Evolutionary conservation across 2,797 vertebrate genomes (phyloP).

Genomic region (Australoheros facetus): DNA sequence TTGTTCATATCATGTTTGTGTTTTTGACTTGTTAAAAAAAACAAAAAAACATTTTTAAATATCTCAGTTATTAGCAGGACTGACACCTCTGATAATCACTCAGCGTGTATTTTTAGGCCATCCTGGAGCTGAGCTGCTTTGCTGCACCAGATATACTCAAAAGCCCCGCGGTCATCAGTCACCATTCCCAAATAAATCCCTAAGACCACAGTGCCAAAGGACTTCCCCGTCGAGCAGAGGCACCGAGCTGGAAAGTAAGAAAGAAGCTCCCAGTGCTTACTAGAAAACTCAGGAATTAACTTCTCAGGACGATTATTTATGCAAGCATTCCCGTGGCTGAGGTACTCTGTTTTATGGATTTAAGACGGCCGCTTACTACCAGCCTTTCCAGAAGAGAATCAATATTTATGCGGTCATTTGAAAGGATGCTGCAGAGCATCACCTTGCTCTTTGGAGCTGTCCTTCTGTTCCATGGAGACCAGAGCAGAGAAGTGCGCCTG

Average conservation of each 20-base stretch:
- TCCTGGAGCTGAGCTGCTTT: not conserved
- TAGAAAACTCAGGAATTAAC: not conserved
- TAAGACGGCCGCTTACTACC: not conserved
- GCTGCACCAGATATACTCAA: accelerated
- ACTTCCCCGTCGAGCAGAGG: not conserved
- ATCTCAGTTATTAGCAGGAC: not conserved
- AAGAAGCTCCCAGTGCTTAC: not conserved
- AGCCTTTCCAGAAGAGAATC: not conserved
- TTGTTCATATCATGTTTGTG: accelerated
- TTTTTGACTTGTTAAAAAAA: not conserved
- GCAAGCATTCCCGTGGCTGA: not conserved
- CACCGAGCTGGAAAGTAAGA: not conserved
- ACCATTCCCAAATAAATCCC: not conserved
- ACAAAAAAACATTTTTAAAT: not conserved
- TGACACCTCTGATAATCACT: not conserved
- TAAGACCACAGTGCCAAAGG: not conserved
- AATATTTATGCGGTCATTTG: not conserved
- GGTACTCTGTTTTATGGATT: not conserved
- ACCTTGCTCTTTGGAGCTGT: slow-evolving; percentile 93
- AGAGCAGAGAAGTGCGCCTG: slow-evolving; percentile 98
- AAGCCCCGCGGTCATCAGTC: not conserved
- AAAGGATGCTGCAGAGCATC: not conserved
- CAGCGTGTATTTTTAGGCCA: not conserved
- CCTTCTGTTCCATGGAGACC: slow-evolving; percentile 97
- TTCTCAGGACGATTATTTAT: not conserved